phyloP scores from a whole-genome alignment of 1,140 invertebrate species.

The Scaptomyza montana region DNA sequence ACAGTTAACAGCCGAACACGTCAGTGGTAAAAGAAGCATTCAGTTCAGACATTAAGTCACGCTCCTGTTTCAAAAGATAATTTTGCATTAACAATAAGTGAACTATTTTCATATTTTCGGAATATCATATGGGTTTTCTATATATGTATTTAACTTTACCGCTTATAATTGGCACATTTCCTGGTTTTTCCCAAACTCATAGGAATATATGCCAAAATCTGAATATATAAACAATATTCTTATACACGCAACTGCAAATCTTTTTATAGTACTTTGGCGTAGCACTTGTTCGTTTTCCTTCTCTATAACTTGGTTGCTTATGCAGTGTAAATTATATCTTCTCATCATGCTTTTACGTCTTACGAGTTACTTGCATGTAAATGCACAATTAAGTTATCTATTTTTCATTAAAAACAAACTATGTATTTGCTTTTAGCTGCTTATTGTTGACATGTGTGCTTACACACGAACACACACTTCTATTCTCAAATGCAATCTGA shows the following conservation, averaged over 20 bases:
- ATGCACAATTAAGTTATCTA: conserved; percentile 3
- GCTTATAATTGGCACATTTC: not conserved
- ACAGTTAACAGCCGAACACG: conserved; percentile 34
- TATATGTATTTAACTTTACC: not conserved
- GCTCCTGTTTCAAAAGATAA: conserved; percentile 12
- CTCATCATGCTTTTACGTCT: not conserved
- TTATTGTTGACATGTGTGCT: conserved; percentile 26
- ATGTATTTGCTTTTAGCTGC: conserved; percentile 20
- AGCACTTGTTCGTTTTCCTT: not conserved
- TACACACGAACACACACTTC: not conserved
- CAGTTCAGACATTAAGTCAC: conserved; percentile 27
- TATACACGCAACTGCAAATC: not conserved
- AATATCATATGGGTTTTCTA: no score
- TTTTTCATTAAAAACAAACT: conserved; percentile 25
- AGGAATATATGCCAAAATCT: no score
- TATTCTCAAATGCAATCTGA: conserved; percentile 22
- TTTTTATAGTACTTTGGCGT: not conserved
- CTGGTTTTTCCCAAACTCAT: not conserved
- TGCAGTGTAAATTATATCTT: conserved; percentile 1
- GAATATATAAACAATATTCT: no score
- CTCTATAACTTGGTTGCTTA: not conserved
- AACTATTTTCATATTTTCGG: no score
- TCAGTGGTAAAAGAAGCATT: conserved; percentile 19
- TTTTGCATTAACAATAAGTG: not conserved
- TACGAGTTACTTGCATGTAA: not conserved